A percentile compares a stretch with the other conserved stretches of the same genome.
phyloP scores from a whole-genome alignment of 2,113 vertebrate genomes.

The Semicossyphus pulcher region DNA sequence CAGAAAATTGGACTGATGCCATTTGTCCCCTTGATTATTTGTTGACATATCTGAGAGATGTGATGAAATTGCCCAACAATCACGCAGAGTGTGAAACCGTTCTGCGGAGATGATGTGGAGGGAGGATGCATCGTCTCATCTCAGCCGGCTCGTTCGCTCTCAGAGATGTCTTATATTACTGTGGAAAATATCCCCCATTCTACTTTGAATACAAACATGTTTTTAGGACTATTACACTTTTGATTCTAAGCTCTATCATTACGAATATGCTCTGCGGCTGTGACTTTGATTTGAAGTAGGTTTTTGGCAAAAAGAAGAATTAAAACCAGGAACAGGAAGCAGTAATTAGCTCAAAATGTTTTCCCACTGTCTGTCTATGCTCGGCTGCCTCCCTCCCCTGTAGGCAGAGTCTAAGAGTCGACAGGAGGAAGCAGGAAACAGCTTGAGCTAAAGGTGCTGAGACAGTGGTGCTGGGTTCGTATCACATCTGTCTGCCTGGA shows the following conservation, averaged over 20 bases:
- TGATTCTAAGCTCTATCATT: neutral
- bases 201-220: conserved; percentile 25
- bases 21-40: conserved; percentile 61
- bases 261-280: neutral
- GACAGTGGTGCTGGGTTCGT: conserved; percentile 3
- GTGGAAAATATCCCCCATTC: conserved; percentile 15
- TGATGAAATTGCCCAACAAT: conserved; percentile 40
- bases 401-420: neutral
- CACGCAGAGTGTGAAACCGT: conserved; percentile 23
- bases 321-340: neutral
- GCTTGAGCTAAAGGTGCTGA: conserved; percentile 30
- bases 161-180: conserved; percentile 6
- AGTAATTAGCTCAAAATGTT: neutral
- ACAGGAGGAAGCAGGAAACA: conserved; percentile 4
- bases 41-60: conserved; percentile 42
- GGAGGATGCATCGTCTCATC: conserved; percentile 38
- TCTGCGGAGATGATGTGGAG: conserved; percentile 3
- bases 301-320: neutral
- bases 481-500: conserved; percentile 26
- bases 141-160: conserved; percentile 7
- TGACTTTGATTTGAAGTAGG: neutral
- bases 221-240: neutral
- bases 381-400: neutral
- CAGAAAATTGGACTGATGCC: conserved; percentile 55
- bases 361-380: neutral